Base-by-base conservation (phyloP, 1,140 invertebrate genomes). In the Adelges cooleyi region DNA sequence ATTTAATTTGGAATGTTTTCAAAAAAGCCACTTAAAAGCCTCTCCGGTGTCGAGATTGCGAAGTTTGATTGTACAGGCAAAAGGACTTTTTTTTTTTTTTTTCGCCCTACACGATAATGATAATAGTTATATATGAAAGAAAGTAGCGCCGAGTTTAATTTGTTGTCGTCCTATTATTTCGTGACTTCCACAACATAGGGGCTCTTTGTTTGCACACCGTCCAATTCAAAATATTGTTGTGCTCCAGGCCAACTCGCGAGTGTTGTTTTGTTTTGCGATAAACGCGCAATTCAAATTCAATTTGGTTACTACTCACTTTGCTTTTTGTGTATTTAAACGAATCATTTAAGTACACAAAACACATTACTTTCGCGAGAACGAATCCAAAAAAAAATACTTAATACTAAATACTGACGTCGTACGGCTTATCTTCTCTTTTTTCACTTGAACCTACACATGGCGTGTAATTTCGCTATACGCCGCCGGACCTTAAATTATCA, bases 341-440 rank as follows among this genome's bases (percentile, higher is more conserved):
- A n/a, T n/a, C n/a, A n/a, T n/a, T n/a, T n/a, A n/a, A n/a, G n/a
- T n/a, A n/a, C n/a, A n/a, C n/a, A n/a, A n/a, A n/a, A n/a, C 11
- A 13, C 40, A 42, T 59, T 59, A 59, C 42, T 59, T 59, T 44
- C 38, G 25, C 38, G 44, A 42, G 38, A 42, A 59, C 25, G 36
- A 59, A 44, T 59, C 23, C 25, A 23, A 56, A 25, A 11, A 59
- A 59, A 56, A 59, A 59, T 13, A 27, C 40, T 27, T 25, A 59
- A 25, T 22, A 23, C 44, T 59, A 25, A 59, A 59, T 44, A 33
- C 29, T 33, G 11, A 6, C 5, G n/a, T n/a, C n/a, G n/a, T n/a
- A 54, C 38, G 8, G 33, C 52, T 54, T 59, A 59, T 59, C 54
- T 59, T 44, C 18, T 59, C 38, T 59, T 29, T 59, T 38, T 59